Evolutionary conservation across 2,797 vertebrate species (phyloP), one percentile per base, ranked within the genome.

Genomic region (Nyctibius grandis): DNA sequence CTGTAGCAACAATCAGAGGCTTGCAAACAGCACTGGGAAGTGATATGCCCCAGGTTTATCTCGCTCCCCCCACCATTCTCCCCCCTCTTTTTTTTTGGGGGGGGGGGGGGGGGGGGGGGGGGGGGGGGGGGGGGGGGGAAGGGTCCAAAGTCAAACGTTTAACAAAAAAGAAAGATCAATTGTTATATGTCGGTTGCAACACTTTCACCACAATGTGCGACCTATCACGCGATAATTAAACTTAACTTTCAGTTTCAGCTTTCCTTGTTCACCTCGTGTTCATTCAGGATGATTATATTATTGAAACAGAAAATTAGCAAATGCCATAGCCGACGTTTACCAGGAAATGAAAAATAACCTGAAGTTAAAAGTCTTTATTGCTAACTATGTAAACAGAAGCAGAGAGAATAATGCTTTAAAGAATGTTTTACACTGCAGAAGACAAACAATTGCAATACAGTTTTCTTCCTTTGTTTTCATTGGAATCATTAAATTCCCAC

Each of bases 181-280:
- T 4, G 0, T 34, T 42, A 13, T 4, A 17, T 3, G 25, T 5
- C 9, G 1, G 48, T 2, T 69, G 11, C 10, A 75, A 26, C 20
- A 16, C 17, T 10, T 28, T n/a, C 57, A 64, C 33, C 76, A 38
- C 19, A 15, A 48, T 1, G 9, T 1, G 15, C 18, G 57, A 78
- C 57, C 45, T 44, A 11, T 8, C 44, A 11, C 3, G 31, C 8
- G 2, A 31, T 51, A 75, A 53, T 72, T 47, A 15, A 85, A 67
- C 21, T 72, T 63, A 40, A 33, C 50, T 70, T 83, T 67, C 60
- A 70, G 20, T 34, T 77, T 28, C 64, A 70, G 59, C 70, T 25
- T 28, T 33, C 82, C n/a, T 23, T 38, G 33, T 11, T 73, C 68
- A 44, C 40, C 53, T 56, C 3, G 0, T 18, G 28, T 9, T 68